phyloP scores from a whole-genome alignment of 2,797 vertebrate species.

The Acanthurus tractus region DNA sequence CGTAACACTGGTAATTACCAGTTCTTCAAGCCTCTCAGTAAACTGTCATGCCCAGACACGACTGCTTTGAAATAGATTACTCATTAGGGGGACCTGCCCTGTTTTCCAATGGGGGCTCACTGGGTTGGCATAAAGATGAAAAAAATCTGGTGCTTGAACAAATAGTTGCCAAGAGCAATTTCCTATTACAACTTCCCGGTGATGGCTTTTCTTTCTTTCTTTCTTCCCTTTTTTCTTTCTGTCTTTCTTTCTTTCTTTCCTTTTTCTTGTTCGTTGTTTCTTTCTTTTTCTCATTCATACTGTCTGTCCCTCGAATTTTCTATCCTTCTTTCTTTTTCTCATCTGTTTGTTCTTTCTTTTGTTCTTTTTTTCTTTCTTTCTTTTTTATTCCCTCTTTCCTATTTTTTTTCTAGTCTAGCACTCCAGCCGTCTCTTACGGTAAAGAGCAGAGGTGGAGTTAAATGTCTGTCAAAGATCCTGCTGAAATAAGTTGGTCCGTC shows the following conservation, averaged over 20 bases:
- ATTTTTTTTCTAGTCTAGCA: constrained; percentile 69
- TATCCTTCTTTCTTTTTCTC: constrained; percentile 25
- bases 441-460: constrained; percentile 85
- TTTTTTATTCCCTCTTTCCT: constrained; percentile 5
- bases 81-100: constrained; percentile 99
- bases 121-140: constrained; percentile 91
- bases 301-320: constrained; percentile 14
- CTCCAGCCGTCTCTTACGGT: constrained; percentile 88
- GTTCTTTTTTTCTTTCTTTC: constrained; percentile 51
- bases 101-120: constrained; percentile 96
- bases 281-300: constrained; percentile 22
- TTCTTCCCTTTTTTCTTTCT: constrained; percentile 49
- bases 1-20: constrained; percentile 99
- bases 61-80: constrained; percentile 99
- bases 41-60: constrained; percentile 99
- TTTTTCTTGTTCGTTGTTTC: constrained; percentile 60
- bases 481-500: constrained; percentile 64
- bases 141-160: constrained; percentile 95
- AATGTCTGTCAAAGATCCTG: constrained; percentile 81
- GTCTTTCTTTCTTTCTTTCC: constrained; percentile 9
- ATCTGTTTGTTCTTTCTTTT: constrained; percentile 74
- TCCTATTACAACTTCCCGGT: constrained; percentile 95
- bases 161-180: constrained; percentile 99
- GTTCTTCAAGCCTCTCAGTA: constrained; percentile 99
- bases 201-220: constrained; percentile 82